Percentiles rank a stretch among this genome's conserved stretches.
Conservation (phyloP, 2,113 vertebrate species). For the Uria aalge region DNA sequence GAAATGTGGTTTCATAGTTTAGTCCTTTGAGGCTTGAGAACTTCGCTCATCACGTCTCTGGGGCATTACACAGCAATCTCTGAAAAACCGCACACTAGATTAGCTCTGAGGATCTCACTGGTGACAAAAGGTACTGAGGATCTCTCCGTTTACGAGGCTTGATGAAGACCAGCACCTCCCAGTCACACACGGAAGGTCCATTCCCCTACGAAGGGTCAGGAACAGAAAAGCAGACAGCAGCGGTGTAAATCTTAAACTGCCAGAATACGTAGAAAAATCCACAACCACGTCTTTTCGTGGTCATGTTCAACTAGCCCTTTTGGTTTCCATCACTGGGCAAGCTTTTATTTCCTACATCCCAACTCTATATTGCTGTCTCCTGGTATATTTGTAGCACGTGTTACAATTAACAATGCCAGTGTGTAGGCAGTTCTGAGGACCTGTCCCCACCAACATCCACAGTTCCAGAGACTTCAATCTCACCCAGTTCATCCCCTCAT, state of each 20-base stretch:
- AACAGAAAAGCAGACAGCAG: not conserved
- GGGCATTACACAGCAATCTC: not conserved
- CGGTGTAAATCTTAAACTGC: not conserved
- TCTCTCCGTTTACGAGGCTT: accelerated
- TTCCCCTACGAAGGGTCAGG: not conserved
- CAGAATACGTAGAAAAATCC: not conserved
- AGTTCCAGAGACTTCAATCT: not conserved
- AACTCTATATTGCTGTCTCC: not conserved
- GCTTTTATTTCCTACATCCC: not conserved
- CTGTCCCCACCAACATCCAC: not conserved
- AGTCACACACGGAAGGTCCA: not conserved
- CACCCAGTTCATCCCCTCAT: not conserved
- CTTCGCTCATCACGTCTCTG: not conserved
- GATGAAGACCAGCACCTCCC: not conserved
- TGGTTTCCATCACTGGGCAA: not conserved
- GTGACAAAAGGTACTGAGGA: not conserved
- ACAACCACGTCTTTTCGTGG: not conserved
- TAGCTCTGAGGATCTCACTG: not conserved
- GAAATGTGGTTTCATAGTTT: constrained; percentile 11
- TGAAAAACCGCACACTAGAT: not conserved
- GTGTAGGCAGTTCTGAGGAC: not conserved
- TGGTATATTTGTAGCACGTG: not conserved
- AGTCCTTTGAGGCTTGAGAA: not conserved
- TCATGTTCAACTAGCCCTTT: not conserved
- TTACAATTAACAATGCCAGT: not conserved